Evolutionary conservation across 2,797 vertebrate genomes (phyloP).

Genomic region (Lithobates pipiens): DNA sequence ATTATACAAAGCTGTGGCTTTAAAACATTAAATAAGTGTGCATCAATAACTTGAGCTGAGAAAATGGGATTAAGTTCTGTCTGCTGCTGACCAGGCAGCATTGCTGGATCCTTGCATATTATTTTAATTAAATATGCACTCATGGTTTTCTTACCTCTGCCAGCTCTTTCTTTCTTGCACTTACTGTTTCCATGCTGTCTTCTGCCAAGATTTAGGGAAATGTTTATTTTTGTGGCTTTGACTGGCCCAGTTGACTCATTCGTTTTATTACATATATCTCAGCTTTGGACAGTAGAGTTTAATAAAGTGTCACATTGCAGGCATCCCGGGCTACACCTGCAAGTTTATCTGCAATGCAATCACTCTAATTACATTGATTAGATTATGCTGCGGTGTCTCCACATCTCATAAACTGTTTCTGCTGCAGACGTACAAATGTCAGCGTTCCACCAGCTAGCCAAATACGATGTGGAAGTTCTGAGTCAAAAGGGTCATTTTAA

Average conservation of each 20-base stretch:
- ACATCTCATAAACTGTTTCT: constrained; percentile 40
- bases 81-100: constrained; percentile 59
- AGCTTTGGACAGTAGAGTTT: constrained; percentile 39
- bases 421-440: constrained; percentile 37
- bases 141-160: constrained; percentile 55
- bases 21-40: constrained; percentile 56
- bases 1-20: constrained; percentile 57
- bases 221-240: constrained; percentile 51
- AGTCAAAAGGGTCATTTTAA: constrained; percentile 54
- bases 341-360: constrained; percentile 53
- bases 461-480: constrained; percentile 32
- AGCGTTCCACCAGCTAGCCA: constrained; percentile 30
- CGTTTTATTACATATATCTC: constrained; percentile 51
- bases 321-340: constrained; percentile 36
- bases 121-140: constrained; percentile 62
- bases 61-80: constrained; percentile 57
- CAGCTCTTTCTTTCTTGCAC: constrained; percentile 38
- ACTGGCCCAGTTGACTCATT: constrained; percentile 54
- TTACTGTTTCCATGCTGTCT: constrained; percentile 47
- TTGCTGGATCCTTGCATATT: constrained; percentile 60
- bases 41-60: constrained; percentile 56
- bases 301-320: constrained; percentile 54
- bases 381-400: constrained; percentile 38
- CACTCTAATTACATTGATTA: constrained; percentile 55
- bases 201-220: constrained; percentile 54